A percentile compares a stretch with the other conserved stretches of the same genome.
phyloP scores from a whole-genome alignment of 2,888 invertebrate species.

The Nephrocerus scutellatus region DNA sequence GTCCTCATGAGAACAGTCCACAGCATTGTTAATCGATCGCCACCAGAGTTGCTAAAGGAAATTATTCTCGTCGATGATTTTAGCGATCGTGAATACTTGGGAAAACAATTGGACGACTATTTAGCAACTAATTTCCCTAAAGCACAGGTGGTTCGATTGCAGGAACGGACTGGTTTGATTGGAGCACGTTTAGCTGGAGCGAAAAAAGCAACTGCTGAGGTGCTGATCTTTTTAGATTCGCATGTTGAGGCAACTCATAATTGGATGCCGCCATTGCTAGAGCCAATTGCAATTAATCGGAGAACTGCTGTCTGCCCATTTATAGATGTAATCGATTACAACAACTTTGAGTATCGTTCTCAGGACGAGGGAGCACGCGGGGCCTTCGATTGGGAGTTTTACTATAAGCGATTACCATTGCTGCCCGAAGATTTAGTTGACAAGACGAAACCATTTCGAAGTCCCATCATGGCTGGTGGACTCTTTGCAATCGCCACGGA shows the following conservation, averaged over 20 bases:
- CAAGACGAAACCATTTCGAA: constrained; percentile 51
- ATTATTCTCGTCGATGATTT: constrained; percentile 84
- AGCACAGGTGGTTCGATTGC: constrained; percentile 68
- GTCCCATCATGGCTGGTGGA: constrained; percentile 97
- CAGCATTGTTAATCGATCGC: constrained; percentile 79
- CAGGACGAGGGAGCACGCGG: constrained; percentile 92
- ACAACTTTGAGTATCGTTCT: constrained; percentile 85
- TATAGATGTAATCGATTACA: constrained; percentile 90
- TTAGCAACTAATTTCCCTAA: constrained; percentile 64
- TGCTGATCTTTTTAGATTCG: constrained; percentile 83
- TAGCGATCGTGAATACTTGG: constrained; percentile 70
- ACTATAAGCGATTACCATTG: constrained; percentile 87
- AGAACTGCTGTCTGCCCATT: constrained; percentile 90
- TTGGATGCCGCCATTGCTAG: constrained; percentile 86
- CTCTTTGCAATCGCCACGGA: constrained; percentile 86
- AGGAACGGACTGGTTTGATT: constrained; percentile 74
- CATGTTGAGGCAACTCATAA: constrained; percentile 88
- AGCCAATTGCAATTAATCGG: constrained; percentile 80
- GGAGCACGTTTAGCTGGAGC: constrained; percentile 84
- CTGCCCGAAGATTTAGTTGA: constrained; percentile 39
- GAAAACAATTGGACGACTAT: constrained; percentile 67
- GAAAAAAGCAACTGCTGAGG: constrained; percentile 65
- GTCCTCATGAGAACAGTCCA: constrained; percentile 73
- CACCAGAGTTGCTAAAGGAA: constrained; percentile 74
- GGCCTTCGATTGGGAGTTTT: constrained; percentile 97